phyloP scores from a whole-genome alignment of 2,113 vertebrate species.

The Entelurus aequoreus region DNA sequence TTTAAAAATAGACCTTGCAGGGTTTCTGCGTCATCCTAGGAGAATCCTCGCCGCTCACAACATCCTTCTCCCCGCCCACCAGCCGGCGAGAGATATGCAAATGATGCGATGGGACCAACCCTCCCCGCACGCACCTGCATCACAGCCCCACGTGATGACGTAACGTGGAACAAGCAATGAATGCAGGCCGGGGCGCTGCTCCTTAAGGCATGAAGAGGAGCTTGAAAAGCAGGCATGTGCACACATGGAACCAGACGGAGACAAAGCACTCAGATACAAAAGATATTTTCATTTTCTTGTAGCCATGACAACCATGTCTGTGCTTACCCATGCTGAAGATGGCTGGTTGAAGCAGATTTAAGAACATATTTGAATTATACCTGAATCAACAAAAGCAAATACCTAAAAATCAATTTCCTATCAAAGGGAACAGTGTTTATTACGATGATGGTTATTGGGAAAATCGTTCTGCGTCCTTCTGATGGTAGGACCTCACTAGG shows the following conservation, averaged over 20 bases:
- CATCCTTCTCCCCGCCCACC: slow-evolving; percentile 14
- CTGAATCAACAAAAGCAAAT: slow-evolving; percentile 8
- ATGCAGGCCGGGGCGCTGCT: slow-evolving; percentile 11
- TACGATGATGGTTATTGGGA: slow-evolving; percentile 13
- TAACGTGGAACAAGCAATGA: slow-evolving; percentile 22
- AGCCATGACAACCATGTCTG: slow-evolving; percentile 58
- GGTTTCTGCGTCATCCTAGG: slow-evolving; percentile 58
- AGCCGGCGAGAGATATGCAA: slow-evolving; percentile 40
- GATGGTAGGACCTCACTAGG: slow-evolving; percentile 12
- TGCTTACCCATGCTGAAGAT: slow-evolving; percentile 37
- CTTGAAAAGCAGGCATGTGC: slow-evolving; percentile 39
- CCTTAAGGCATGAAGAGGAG: slow-evolving; percentile 44
- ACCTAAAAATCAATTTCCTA: slow-evolving; percentile 11
- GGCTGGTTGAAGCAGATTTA: slow-evolving; percentile 20
- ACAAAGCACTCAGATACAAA: slow-evolving; percentile 16
- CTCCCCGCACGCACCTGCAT: slow-evolving; percentile 31
- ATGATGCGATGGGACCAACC: slow-evolving; percentile 37
- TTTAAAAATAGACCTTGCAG: slow-evolving; percentile 64
- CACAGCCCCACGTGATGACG: slow-evolving; percentile 29
- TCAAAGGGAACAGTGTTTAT: neutral
- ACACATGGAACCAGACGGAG: neutral
- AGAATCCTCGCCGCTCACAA: slow-evolving; percentile 50
- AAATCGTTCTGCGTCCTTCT: slow-evolving; percentile 13
- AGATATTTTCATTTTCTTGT: slow-evolving; percentile 36
- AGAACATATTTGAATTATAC: slow-evolving; percentile 9